Percentiles rank a stretch among this genome's conserved stretches.
These are phyloP conservation scores for Bombus turneri DNA, from an alignment of 1,140 invertebrate genomes.

Conservation along the genomic window DNA sequence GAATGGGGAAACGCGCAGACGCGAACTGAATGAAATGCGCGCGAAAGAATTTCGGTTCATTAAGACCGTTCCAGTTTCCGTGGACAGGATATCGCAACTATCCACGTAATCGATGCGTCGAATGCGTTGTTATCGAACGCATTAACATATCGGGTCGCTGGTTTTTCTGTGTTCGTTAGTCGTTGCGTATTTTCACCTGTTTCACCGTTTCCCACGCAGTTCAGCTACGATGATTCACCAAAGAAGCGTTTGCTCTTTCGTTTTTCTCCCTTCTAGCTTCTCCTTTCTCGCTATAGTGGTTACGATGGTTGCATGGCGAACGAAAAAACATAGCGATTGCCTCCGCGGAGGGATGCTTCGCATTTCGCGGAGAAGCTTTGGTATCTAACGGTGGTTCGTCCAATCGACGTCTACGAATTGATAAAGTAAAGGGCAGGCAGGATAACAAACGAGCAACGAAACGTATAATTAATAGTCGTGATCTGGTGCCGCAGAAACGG, in stretches of 20 bases:
- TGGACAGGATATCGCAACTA: slow-evolving; percentile 8
- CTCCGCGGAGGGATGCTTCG: neutral
- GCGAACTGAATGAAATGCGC: neutral
- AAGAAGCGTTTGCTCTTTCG: neutral
- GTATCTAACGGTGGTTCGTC: neutral
- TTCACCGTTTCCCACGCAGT: slow-evolving; percentile 29
- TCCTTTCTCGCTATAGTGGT: too few species aligned
- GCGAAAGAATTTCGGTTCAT: slow-evolving; percentile 49
- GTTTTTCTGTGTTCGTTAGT: slow-evolving; percentile 40
- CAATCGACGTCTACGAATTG: slow-evolving; percentile 22
- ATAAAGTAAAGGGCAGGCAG: slow-evolving; percentile 10
- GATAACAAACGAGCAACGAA: slow-evolving; percentile 41
- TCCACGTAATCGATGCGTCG: slow-evolving; percentile 24
- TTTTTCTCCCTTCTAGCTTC: neutral
- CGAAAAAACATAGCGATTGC: too few species aligned
- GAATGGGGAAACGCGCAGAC: neutral
- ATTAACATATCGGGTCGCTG: neutral
- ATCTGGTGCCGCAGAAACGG: neutral
- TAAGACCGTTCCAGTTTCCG: slow-evolving; percentile 42
- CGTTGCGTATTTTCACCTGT: neutral
- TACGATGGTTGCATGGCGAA: too few species aligned
- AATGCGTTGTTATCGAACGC: slow-evolving; percentile 15
- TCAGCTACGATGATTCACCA: neutral
- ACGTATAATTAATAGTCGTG: slow-evolving; percentile 16
- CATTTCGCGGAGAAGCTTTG: neutral